Percentiles rank a stretch among this genome's conserved stretches.
Conservation (phyloP, 2,797 vertebrate genomes). For the Nannoperca obscura region DNA sequence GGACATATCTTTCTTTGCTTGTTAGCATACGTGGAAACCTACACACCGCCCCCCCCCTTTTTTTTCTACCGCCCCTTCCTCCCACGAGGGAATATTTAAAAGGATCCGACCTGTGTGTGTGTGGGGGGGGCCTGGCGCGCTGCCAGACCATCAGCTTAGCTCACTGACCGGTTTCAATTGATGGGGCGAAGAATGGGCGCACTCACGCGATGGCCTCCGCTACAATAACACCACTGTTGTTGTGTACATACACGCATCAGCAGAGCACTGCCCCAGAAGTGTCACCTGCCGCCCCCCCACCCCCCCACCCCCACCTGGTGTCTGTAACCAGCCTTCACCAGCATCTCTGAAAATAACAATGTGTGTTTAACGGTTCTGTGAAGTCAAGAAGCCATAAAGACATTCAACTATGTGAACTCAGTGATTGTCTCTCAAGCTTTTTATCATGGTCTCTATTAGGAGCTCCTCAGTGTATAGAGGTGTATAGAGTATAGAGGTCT, state of each 20-base stretch:
- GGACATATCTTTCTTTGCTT: not conserved
- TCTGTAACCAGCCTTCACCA: not conserved
- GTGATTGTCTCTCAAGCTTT: not conserved
- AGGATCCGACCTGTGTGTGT: constrained; percentile 20
- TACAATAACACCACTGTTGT: constrained; percentile 73
- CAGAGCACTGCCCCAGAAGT: constrained; percentile 21
- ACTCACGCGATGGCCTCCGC: constrained; percentile 65
- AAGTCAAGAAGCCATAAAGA: not conserved
- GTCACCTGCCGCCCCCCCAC: constrained; percentile 59
- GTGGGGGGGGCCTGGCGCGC: constrained; percentile 48
- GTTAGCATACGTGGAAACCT: constrained; percentile 34
- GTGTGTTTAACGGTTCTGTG: not conserved
- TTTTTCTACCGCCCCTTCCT: not conserved
- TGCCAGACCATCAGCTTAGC: constrained; percentile 74
- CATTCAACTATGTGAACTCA: not conserved
- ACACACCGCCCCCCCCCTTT: no score
- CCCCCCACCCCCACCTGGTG: constrained; percentile 31
- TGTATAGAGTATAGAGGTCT: not conserved
- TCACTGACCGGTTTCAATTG: constrained; percentile 62
- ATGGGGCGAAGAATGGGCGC: constrained; percentile 67
- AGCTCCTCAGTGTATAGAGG: not conserved
- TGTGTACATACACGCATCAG: constrained; percentile 53
- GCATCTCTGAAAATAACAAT: constrained; percentile 11
- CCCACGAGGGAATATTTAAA: constrained; percentile 44
- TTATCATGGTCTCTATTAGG: not conserved